Evolutionary conservation across 2,888 invertebrate genomes (phyloP).

Genomic region (Drosophila aldrichi): DNA sequence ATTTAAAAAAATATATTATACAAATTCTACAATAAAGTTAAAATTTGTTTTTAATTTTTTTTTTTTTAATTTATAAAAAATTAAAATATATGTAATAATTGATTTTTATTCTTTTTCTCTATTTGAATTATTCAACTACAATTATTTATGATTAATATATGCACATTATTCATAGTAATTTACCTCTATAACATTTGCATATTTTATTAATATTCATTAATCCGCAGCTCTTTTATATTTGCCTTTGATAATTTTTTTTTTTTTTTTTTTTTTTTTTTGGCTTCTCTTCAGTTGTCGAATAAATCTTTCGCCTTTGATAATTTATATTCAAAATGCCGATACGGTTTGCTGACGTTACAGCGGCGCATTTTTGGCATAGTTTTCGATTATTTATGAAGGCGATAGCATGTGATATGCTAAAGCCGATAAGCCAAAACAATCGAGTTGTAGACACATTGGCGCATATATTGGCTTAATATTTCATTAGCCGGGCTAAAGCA

Average conservation of each 20-base stretch:
- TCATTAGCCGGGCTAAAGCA: slow-evolving; percentile 45
- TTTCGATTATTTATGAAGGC: slow-evolving; percentile 28
- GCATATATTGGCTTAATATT: slow-evolving; percentile 51
- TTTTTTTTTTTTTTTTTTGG: no score
- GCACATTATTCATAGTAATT: background rate
- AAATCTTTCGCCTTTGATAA: background rate
- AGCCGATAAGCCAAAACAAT: slow-evolving; percentile 38
- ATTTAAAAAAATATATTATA: no score
- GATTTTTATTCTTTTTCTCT: background rate
- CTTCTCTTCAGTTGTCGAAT: no score
- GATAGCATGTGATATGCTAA: slow-evolving; percentile 21
- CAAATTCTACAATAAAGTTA: no score
- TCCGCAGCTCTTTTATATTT: background rate
- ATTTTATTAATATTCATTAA: slow-evolving; percentile 1
- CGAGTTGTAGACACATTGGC: slow-evolving; percentile 42
- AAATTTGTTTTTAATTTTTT: background rate
- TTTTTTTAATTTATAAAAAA: background rate
- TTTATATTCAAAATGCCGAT: background rate
- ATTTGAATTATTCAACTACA: background rate
- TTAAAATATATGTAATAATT: background rate
- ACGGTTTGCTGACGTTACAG: slow-evolving; percentile 13
- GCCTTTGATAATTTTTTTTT: background rate
- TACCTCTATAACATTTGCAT: background rate
- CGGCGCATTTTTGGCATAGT: slow-evolving; percentile 21
- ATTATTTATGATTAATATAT: background rate